Conservation (phyloP, 2,888 invertebrate genomes). For the Podotricha telesiphe region DNA sequence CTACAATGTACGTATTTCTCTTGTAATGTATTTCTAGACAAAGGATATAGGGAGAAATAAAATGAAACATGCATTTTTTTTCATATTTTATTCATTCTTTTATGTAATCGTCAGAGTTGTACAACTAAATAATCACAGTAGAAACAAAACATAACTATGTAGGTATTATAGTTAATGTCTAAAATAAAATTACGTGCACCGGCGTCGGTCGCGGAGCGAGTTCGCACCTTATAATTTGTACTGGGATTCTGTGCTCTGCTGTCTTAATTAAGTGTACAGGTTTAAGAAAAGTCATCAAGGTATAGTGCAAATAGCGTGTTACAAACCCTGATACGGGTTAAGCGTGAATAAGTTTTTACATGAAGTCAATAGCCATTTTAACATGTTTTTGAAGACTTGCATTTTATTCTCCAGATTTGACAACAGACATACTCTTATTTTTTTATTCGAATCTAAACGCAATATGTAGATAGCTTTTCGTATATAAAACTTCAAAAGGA, state of each 20-base stretch:
- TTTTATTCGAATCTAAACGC: neutral
- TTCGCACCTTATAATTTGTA: slow-evolving; percentile 62
- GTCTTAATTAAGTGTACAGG: slow-evolving; percentile 54
- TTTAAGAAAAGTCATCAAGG: slow-evolving; percentile 26
- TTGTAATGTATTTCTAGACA: neutral
- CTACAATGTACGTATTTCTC: neutral
- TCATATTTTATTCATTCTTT: slow-evolving; percentile 81
- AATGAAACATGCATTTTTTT: slow-evolving; percentile 62
- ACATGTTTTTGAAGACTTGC: neutral
- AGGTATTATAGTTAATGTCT: slow-evolving; percentile 68
- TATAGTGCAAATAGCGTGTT: slow-evolving; percentile 34
- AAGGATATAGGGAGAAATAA: slow-evolving; percentile 35
- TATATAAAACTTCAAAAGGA: slow-evolving; percentile 3
- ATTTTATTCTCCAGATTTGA: neutral
- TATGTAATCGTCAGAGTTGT: slow-evolving; percentile 84
- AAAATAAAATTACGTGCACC: slow-evolving; percentile 67
- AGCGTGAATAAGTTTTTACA: slow-evolving; percentile 25
- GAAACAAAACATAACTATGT: slow-evolving; percentile 81
- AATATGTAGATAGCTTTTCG: slow-evolving; percentile 4
- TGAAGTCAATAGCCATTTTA: slow-evolving; percentile 6
- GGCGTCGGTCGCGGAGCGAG: slow-evolving; percentile 40
- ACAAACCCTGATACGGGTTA: slow-evolving; percentile 24
- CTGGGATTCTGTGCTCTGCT: slow-evolving; percentile 77
- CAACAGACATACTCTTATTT: neutral
- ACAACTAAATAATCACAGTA: slow-evolving; percentile 86